Base-by-base conservation (phyloP, 1,140 invertebrate species). In the Apocrypta bakeri region DNA sequence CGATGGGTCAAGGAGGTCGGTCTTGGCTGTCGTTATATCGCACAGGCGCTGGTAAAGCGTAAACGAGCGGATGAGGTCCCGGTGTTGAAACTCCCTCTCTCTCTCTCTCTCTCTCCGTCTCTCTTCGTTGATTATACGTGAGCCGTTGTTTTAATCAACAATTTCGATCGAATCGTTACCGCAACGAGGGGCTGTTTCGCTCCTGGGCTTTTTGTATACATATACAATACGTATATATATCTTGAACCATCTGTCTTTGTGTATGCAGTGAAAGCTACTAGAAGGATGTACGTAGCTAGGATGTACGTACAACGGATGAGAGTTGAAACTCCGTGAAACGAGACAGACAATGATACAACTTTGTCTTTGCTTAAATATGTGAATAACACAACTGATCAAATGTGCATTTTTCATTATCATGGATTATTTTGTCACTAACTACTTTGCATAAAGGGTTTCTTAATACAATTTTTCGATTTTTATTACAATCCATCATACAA, bases 131-230 rank as follows among this genome's bases (percentile, higher is more conserved):
- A 71, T 71, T 33, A 71, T 71, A 33, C 69, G 69, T 31, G 33
- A 11, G 24, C 68, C 81, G 82, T 86, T 85, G 85, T 87, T 88
- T 88, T 85, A 88, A 88, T 88, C 86, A 88, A 85, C 85, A 86
- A 86, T 85, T 86, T 84, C 77, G 76, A 78, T 78, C 63, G 76
- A 68, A 42, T 48, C 69, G 63, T 66, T 66, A 29, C 63, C 24
- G 63, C 63, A 66, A 66, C 63, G 24, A 25, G 63, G 24, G 63
- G 25, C 63, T 25, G 63, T 56, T 56, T 56, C 21, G 21, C 48
- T 56, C 48, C 48, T 21, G 21, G 48, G 48, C 48, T 56, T n/a
- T 56, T 7, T 48, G 21, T n/a, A 56, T 17, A 56, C 21, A 6
- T 21, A 42, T 42, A 42, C n/a, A 1, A 42, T 42, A 42, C 12